Conservation (phyloP, 2,888 invertebrate genomes). For the Polydrusus pterygomalis region DNA sequence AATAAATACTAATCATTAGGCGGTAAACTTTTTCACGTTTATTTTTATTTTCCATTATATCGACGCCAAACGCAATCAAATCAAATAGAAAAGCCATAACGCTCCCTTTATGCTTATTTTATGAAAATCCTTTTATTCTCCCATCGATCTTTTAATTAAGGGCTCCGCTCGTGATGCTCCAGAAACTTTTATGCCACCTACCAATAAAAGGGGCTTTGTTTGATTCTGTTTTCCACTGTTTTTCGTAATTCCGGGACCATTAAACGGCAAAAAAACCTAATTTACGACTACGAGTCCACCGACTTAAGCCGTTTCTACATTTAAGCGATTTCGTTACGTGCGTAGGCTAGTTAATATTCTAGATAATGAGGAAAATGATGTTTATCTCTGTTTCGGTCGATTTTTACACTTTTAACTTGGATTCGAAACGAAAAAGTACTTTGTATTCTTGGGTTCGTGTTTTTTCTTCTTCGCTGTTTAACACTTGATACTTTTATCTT, state of each 20-base stretch:
- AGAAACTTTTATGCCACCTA: constrained; percentile 43
- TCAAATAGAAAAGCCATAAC: constrained; percentile 12
- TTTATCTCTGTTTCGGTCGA: too few species aligned
- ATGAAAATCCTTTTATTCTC: constrained; percentile 50
- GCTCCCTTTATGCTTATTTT: constrained; percentile 50
- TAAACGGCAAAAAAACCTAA: constrained; percentile 38
- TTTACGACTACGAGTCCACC: constrained; percentile 25
- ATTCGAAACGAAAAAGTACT: too few species aligned
- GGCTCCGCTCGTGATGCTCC: constrained; percentile 41
- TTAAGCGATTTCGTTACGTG: constrained; percentile 29
- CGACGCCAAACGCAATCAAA: constrained; percentile 31
- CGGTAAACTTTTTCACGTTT: not conserved
- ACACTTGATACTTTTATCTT: too few species aligned
- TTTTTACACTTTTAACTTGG: too few species aligned
- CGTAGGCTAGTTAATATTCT: constrained; percentile 9
- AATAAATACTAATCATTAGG: too few species aligned
- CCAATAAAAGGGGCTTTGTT: constrained; percentile 44
- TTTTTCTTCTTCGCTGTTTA: too few species aligned
- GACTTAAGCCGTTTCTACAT: constrained; percentile 29
- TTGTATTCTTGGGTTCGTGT: too few species aligned
- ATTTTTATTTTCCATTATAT: constrained; percentile 27
- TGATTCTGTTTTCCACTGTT: constrained; percentile 39
- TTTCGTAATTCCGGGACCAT: constrained; percentile 44
- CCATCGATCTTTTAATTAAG: constrained; percentile 53
- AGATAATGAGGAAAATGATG: too few species aligned